Evolutionary conservation across 2,113 vertebrate species (phyloP).

Genomic region (Syngnathus floridae): DNA sequence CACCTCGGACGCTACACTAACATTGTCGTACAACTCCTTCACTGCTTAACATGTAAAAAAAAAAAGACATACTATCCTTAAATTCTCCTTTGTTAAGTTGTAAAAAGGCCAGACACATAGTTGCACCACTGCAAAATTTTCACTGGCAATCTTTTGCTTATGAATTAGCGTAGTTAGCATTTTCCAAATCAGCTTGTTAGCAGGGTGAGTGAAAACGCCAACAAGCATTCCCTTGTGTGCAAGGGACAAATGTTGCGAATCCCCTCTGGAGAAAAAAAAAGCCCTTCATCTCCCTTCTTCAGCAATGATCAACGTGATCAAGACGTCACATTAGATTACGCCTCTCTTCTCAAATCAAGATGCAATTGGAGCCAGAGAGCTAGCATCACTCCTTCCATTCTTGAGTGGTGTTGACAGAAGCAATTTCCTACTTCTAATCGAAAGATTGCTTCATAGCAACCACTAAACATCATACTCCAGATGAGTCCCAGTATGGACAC

Average conservation of each 20-base stretch:
- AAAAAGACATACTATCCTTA: neutral
- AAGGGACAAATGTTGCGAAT: neutral
- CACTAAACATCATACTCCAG: slow-evolving; percentile 49
- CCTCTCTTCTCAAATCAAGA: slow-evolving; percentile 51
- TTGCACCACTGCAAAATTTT: neutral
- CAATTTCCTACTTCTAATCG: slow-evolving; percentile 65
- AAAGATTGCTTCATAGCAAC: slow-evolving; percentile 58
- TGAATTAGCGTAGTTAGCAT: neutral
- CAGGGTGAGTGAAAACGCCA: neutral
- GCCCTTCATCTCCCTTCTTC: slow-evolving; percentile 22
- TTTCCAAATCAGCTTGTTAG: neutral
- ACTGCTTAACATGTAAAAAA: neutral
- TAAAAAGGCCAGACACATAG: neutral
- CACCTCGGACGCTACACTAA: too few species aligned
- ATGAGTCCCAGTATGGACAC: slow-evolving; percentile 37
- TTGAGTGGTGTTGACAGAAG: slow-evolving; percentile 66
- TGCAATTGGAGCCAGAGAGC: slow-evolving; percentile 48
- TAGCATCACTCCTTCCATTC: slow-evolving; percentile 22
- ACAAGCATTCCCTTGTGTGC: neutral
- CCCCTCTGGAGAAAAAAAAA: neutral
- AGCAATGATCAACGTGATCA: slow-evolving; percentile 44
- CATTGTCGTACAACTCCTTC: too few species aligned
- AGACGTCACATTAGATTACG: slow-evolving; percentile 63
- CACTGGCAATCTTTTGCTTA: neutral
- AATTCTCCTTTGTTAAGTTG: neutral